A percentile compares a stretch with the other conserved stretches of the same genome.
Evolutionary conservation across 2,888 invertebrate species (phyloP).

Genomic region (Isoperla grammatica): DNA sequence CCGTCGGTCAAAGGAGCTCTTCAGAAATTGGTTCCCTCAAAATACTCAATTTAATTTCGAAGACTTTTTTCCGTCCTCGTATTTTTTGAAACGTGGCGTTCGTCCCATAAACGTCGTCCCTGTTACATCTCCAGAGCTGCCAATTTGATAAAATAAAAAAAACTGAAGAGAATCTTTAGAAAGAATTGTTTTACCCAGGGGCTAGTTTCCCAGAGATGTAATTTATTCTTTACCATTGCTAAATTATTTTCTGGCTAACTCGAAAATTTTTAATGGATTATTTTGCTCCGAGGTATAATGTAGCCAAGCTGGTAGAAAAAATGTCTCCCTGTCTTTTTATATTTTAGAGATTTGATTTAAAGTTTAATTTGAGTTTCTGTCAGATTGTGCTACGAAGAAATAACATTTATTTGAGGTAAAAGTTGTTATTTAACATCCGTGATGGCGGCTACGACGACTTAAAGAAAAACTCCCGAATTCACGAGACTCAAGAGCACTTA

Average conservation of each 20-base stretch:
- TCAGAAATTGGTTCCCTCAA: slow-evolving; percentile 15
- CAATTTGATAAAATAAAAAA: slow-evolving; percentile 14
- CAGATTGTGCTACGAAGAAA: too few species aligned
- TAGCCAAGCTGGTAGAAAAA: slow-evolving; percentile 11
- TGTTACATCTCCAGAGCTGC: neutral
- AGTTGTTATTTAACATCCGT: too few species aligned
- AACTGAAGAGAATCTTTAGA: slow-evolving; percentile 10
- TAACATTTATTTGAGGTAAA: too few species aligned
- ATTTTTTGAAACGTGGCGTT: neutral
- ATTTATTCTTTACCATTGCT: slow-evolving; percentile 22
- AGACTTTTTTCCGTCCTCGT: neutral
- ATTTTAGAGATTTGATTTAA: slow-evolving; percentile 13
- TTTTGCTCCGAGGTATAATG: slow-evolving; percentile 18
- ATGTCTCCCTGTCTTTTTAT: slow-evolving; percentile 1
- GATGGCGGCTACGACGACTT: too few species aligned
- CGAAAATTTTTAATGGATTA: slow-evolving; percentile 22
- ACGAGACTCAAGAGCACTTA: too few species aligned
- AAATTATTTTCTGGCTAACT: slow-evolving; percentile 23
- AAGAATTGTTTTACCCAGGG: slow-evolving; percentile 13
- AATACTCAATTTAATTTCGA: slow-evolving; percentile 23
- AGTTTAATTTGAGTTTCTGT: slow-evolving; percentile 13
- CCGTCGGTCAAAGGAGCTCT: neutral
- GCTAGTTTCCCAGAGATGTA: slow-evolving; percentile 18
- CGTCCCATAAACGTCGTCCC: neutral
- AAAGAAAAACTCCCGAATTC: too few species aligned